Base-by-base conservation (phyloP, 2,888 invertebrate species). In the Tupiocoris notatus region DNA sequence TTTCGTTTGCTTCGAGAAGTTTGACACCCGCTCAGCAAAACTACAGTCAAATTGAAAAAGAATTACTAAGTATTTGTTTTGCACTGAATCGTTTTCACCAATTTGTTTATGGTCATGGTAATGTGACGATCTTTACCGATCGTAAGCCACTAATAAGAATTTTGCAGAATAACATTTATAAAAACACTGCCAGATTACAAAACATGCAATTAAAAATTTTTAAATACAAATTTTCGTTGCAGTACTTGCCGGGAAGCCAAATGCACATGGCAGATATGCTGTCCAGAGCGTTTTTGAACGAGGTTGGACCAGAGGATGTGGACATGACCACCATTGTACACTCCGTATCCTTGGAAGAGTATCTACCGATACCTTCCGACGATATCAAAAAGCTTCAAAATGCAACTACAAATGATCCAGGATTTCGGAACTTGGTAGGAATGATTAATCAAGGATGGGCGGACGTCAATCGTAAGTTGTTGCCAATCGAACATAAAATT, bases 31-130 rank as follows among this genome's bases (percentile, higher is more conserved):
- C 79, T n/a, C 79, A 80, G 64, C 12, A 58, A 9, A 62, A 21
- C n/a, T 79, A 78, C 71, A 63, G 78, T 0, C 79, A 80, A 68
- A 82, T 83, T 67, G 81, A 82, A 68, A 81, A 77, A 78, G 78
- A 81, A 67, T n/a, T n/a, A n/a, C 7, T 7, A 54, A 16, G 16
- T 54, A 16, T 16, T 54, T 16, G 16, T 7, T 54, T 54, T 54
- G 54, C 16, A 16, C 16, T 54, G n/a, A n/a, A n/a, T n/a, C n/a
- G n/a, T n/a, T n/a, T n/a, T n/a, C n/a, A n/a, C n/a, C n/a, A n/a
- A n/a, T 54, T 16, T 54, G 9, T 54, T 54, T 54, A 54, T 9
- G 54, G 16, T 9, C 7, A 54, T 54, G 16, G 54, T 16, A 16
- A 54, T 54, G 54, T 54, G 54, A 54, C 54, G 54, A 54, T 54